Percentiles rank a stretch among this genome's conserved stretches.
These are phyloP conservation scores for Thecophora atra DNA, from an alignment of 2,888 invertebrate genomes.

Conservation along the genomic window DNA sequence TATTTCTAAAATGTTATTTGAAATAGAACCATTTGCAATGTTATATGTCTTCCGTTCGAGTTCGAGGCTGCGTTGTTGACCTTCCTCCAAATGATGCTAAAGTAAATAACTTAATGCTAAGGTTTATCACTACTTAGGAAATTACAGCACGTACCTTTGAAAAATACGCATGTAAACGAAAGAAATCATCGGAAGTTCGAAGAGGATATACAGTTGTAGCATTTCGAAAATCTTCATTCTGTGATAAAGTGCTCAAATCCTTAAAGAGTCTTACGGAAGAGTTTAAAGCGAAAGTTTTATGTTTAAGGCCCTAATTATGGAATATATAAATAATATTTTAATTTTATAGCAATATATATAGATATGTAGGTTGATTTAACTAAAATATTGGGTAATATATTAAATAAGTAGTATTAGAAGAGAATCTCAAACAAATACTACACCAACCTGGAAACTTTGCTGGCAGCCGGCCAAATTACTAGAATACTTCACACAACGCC, in stretches of 20 bases:
- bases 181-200: conserved; percentile 71
- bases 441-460: conserved; percentile 67
- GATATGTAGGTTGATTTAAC: too few relatives aligned
- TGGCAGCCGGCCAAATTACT: conserved; percentile 65
- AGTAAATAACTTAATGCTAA: conserved; percentile 32
- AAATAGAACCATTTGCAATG: conserved; percentile 67
- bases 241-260: conserved; percentile 65
- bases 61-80: conserved; percentile 60
- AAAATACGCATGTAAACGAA: conserved; percentile 78
- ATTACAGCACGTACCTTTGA: conserved; percentile 69
- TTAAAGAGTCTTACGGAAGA: conserved; percentile 63
- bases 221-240: conserved; percentile 67
- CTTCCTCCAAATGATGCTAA: conserved; percentile 67
- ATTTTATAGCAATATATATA: background rate
- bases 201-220: conserved; percentile 76
- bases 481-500: conserved; percentile 75
- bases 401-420: background rate
- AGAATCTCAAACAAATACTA: conserved; percentile 52
- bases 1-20: conserved; percentile 68
- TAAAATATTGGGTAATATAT: too few relatives aligned
- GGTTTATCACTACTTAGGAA: background rate
- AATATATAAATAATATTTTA: background rate
- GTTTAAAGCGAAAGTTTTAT: conserved; percentile 56
- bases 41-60: conserved; percentile 63
- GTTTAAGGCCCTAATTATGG: conserved; percentile 56